These are phyloP conservation scores for Brenthis hecate DNA, from an alignment of 2,888 invertebrate genomes.

Conservation along the genomic window DNA sequence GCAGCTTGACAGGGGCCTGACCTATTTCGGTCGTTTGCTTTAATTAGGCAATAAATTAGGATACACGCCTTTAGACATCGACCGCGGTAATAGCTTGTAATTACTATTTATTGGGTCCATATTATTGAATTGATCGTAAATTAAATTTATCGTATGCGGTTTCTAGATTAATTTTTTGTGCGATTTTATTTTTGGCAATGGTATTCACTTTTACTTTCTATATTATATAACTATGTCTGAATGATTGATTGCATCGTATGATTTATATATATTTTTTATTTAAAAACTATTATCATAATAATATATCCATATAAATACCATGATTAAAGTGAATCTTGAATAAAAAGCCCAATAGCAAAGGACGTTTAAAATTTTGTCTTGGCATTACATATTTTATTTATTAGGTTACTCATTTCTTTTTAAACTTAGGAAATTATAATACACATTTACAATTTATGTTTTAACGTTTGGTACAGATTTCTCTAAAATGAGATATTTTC, in stretches of 20 bases:
- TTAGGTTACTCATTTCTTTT: too few species aligned
- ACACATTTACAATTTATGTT: too few species aligned
- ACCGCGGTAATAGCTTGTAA: conserved; percentile 53
- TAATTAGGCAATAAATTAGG: conserved; percentile 55
- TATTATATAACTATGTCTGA: conserved; percentile 9
- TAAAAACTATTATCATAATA: background rate
- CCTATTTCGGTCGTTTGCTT: conserved; percentile 32
- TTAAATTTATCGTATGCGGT: conserved; percentile 34
- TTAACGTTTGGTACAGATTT: too few species aligned
- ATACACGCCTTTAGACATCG: conserved; percentile 50
- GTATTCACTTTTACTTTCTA: conserved; percentile 25
- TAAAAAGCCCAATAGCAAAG: too few species aligned
- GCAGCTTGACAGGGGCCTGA: conserved; percentile 20
- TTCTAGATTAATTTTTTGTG: conserved; percentile 11
- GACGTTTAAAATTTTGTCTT: too few species aligned
- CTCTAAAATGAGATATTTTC: too few species aligned
- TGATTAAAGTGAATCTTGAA: too few species aligned
- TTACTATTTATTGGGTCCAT: conserved; percentile 53
- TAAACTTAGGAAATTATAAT: too few species aligned
- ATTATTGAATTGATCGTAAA: conserved; percentile 40
- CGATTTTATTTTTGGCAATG: conserved; percentile 13
- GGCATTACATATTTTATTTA: too few species aligned
- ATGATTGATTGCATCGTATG: conserved; percentile 15
- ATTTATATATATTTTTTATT: background rate
- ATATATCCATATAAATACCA: too few species aligned